Evolutionary conservation across 1,140 invertebrate genomes (phyloP), one percentile per base, ranked within the genome.

Genomic region (Drosophila mayri): DNA sequence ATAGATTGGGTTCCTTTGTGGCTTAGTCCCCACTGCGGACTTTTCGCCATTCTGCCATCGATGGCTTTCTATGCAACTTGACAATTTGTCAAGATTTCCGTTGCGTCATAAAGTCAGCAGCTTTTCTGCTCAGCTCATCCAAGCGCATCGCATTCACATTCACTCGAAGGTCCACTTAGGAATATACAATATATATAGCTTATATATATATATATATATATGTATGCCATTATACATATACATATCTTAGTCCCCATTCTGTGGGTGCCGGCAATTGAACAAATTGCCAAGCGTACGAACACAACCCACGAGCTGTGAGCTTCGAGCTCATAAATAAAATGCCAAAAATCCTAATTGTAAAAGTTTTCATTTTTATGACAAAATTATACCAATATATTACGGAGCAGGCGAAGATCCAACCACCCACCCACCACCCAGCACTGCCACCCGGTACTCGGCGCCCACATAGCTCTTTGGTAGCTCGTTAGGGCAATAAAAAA

Each of bases 341-440:
- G 62, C 58, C 60, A 61, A 75, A 73, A 80, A 74, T 79, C 65
- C 50, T 88, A 88, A 88, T 88, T 88, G 84, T 81, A 80, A 88
- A 90, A 88, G 76, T 90, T 90, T 88, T 84, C 77, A 90, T 77
- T 84, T 82, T 88, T 84, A 78, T 84, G 85, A 90, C 76, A 84
- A 84, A 90, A 84, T 88, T 84, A 77, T 84, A 72, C 67, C 85
- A 84, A 88, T 88, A 80, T 88, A 90, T 88, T 84, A 63, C 35
- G 50, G n/a, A n/a, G 20, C 8, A n/a, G 74, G 43, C 74, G 55
- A 37, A 61, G 71, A 63, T 38, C 46, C 46, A 50, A 10, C 65
- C 20, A 38, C 49, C 22, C 20, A 38, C 49, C 22, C 58, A 61
- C 71, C 22, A 43, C 44, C 38, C n/a, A 41, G 8, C 44, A 43